Conservation (phyloP, 2,113 vertebrate genomes). For the Podarcis raffonei region DNA sequence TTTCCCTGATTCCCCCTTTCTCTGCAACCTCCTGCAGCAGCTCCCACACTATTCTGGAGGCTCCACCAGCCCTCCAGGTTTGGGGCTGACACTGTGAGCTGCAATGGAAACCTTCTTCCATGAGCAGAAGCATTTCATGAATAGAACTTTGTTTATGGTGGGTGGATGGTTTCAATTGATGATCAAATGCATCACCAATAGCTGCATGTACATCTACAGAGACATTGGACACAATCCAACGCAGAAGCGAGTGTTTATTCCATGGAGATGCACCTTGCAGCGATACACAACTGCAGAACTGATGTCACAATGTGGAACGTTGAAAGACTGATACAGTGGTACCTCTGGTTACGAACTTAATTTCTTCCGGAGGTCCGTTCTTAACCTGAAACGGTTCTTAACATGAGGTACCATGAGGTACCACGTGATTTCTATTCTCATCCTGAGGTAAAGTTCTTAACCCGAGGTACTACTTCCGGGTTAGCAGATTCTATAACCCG, state of each 20-base stretch:
- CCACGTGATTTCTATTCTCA: too few relatives aligned
- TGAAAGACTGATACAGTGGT: not conserved
- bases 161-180: not conserved
- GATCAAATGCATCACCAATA: not conserved
- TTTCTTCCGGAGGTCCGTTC: too few relatives aligned
- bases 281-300: not conserved
- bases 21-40: not conserved
- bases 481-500: too few relatives aligned
- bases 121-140: not conserved
- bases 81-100: too few relatives aligned
- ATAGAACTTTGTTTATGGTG: not conserved
- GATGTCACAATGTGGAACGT: not conserved
- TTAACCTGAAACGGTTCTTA: too few relatives aligned
- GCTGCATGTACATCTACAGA: not conserved
- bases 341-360: too few relatives aligned
- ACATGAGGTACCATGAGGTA: too few relatives aligned
- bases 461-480: too few relatives aligned
- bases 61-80: not conserved
- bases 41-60: not conserved
- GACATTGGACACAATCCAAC: not conserved
- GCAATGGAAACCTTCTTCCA: not conserved
- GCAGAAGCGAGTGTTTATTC: not conserved
- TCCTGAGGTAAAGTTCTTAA: too few relatives aligned
- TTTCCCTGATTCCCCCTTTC: not conserved
- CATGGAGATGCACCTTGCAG: not conserved